phyloP scores from a whole-genome alignment of 2,888 invertebrate species.

The Lamellibrachia columna region DNA sequence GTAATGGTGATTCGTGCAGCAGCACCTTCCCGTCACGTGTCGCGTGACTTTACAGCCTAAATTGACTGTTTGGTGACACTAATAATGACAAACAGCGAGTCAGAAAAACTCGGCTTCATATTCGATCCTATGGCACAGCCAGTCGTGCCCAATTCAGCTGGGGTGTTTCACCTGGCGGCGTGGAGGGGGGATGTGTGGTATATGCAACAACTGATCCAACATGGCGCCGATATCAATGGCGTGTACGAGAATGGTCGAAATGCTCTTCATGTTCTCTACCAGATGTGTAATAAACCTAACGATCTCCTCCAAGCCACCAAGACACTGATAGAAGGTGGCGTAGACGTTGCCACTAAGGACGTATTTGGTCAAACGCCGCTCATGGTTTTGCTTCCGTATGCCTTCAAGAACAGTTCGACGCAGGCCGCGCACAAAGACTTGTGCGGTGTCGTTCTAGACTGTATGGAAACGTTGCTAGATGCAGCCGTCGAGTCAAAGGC shows the following conservation, averaged over 20 bases:
- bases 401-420: slow-evolving; percentile 28
- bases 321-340: slow-evolving; percentile 32
- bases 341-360: slow-evolving; percentile 28
- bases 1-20: not conserved
- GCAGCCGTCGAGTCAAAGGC: slow-evolving; percentile 8
- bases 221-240: slow-evolving; percentile 27
- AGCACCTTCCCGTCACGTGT: not conserved
- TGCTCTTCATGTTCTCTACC: slow-evolving; percentile 37
- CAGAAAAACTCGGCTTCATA: not conserved
- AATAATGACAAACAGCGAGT: not conserved
- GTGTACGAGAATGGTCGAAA: slow-evolving; percentile 28
- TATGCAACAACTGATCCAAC: slow-evolving; percentile 31
- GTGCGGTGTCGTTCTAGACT: slow-evolving; percentile 25
- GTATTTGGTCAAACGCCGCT: slow-evolving; percentile 27
- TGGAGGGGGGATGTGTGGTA: slow-evolving; percentile 37
- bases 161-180: slow-evolving; percentile 21
- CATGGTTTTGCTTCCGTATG: slow-evolving; percentile 29
- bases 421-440: slow-evolving; percentile 25
- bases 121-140: not conserved
- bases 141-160: not conserved
- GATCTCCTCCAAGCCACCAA: slow-evolving; percentile 30
- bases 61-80: not conserved
- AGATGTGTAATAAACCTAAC: slow-evolving; percentile 38
- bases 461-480: slow-evolving; percentile 29
- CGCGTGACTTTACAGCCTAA: not conserved